Conservation (phyloP, 2,113 vertebrate genomes). For the Cyphomyrus plagiostoma region DNA sequence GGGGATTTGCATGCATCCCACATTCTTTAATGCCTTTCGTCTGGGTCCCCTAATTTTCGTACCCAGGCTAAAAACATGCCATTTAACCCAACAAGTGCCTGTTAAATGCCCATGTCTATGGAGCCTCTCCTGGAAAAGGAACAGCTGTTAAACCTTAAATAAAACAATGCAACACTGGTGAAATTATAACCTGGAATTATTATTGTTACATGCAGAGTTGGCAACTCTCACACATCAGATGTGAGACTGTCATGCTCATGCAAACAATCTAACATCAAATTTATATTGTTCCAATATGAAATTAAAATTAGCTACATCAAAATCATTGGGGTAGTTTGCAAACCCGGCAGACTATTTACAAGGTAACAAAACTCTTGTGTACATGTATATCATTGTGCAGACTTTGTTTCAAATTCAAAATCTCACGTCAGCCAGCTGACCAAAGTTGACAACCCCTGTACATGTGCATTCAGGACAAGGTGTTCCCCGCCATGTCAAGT, state of each 20-base stretch:
- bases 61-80: not conserved
- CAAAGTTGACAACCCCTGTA: too few relatives aligned
- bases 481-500: not conserved
- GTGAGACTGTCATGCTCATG: too few relatives aligned
- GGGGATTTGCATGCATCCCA: not conserved
- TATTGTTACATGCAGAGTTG: not conserved
- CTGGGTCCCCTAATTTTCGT: not conserved
- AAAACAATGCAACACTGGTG: not conserved
- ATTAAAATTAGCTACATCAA: too few relatives aligned
- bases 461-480: not conserved
- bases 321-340: too few relatives aligned
- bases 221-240: too few relatives aligned
- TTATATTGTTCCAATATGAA: too few relatives aligned
- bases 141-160: not conserved
- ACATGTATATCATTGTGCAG: too few relatives aligned
- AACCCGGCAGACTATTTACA: too few relatives aligned
- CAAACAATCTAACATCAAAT: too few relatives aligned
- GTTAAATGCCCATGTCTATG: not conserved
- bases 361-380: too few relatives aligned
- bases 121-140: not conserved
- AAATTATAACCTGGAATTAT: not conserved
- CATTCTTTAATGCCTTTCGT: not conserved
- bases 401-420: too few relatives aligned
- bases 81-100: not conserved
- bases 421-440: too few relatives aligned